A percentile compares a stretch with the other conserved stretches of the same genome.
These are phyloP conservation scores for Loriculus beryllinus DNA, from an alignment of 2,797 vertebrate genomes.

Conservation along the genomic window DNA sequence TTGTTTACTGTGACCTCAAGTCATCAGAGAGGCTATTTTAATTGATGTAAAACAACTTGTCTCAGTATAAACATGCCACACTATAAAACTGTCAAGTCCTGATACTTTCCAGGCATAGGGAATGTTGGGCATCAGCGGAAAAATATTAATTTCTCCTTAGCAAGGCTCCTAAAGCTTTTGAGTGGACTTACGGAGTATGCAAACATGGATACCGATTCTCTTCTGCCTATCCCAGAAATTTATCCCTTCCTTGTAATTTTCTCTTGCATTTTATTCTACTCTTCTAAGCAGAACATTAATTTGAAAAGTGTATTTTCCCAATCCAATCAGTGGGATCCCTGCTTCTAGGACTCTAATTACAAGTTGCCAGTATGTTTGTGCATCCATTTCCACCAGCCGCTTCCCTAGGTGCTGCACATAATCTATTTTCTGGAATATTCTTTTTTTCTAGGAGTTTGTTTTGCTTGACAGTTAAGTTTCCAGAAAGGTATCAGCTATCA, in stretches of 20 bases:
- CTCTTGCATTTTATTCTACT: not conserved
- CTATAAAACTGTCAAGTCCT: not conserved
- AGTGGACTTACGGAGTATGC: rapidly evolving
- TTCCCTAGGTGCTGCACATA: not conserved
- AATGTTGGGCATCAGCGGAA: not conserved
- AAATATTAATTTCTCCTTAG: not conserved
- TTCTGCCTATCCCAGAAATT: not conserved
- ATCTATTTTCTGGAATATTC: not conserved
- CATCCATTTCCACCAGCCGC: not conserved
- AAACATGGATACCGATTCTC: not conserved
- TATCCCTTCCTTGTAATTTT: not conserved
- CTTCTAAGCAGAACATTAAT: not conserved
- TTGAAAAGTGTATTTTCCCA: not conserved
- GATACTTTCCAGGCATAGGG: not conserved
- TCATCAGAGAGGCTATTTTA: not conserved
- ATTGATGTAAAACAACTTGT: not conserved
- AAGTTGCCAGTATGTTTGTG: not conserved
- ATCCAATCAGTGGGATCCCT: not conserved
- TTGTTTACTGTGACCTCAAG: not conserved
- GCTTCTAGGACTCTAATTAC: not conserved
- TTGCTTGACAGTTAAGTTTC: not conserved
- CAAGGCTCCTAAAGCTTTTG: not conserved
- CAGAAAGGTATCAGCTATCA: not conserved
- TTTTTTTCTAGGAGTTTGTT: not conserved
- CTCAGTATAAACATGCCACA: not conserved